These are phyloP conservation scores for Ataeniobius toweri DNA, from an alignment of 2,797 vertebrate species.

Conservation along the genomic window DNA sequence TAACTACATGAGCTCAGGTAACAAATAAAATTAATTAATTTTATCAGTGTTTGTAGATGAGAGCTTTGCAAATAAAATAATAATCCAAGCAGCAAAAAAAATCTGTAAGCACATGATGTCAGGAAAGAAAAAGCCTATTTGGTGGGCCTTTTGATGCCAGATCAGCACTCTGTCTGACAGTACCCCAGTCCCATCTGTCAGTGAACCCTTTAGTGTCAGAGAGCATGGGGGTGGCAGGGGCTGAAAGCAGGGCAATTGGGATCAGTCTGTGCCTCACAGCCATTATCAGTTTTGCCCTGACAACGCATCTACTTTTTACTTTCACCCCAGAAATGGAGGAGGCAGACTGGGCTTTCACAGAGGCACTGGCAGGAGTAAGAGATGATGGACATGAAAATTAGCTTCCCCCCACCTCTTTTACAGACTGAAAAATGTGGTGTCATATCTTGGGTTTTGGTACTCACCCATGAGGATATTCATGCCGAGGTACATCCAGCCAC, in stretches of 20 bases:
- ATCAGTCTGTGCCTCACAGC: constrained; percentile 73
- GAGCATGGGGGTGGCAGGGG: constrained; percentile 68
- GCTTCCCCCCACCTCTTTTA: constrained; percentile 52
- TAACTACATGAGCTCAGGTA: not conserved
- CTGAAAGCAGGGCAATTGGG: constrained; percentile 81
- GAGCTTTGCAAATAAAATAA: not conserved
- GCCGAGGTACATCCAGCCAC: constrained; percentile 39
- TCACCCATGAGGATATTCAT: constrained; percentile 54
- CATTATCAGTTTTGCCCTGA: constrained; percentile 81
- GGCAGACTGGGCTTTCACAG: constrained; percentile 53
- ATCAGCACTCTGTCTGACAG: constrained; percentile 74
- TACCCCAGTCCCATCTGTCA: constrained; percentile 76
- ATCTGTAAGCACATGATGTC: constrained; percentile 38
- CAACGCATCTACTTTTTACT: constrained; percentile 80
- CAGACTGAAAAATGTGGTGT: constrained; percentile 72
- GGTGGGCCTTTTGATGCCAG: constrained; percentile 70
- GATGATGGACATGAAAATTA: constrained; percentile 81
- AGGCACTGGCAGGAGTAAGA: constrained; percentile 63
- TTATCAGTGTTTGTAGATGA: not conserved
- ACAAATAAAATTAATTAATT: not conserved
- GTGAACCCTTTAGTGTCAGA: constrained; percentile 74
- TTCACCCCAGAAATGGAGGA: constrained; percentile 68
- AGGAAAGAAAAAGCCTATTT: constrained; percentile 55
- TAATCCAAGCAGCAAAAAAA: constrained; percentile 28
- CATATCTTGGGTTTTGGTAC: constrained; percentile 66